Base-by-base conservation (phyloP, 2,797 vertebrate genomes). In the Urocyon cinereoargenteus region DNA sequence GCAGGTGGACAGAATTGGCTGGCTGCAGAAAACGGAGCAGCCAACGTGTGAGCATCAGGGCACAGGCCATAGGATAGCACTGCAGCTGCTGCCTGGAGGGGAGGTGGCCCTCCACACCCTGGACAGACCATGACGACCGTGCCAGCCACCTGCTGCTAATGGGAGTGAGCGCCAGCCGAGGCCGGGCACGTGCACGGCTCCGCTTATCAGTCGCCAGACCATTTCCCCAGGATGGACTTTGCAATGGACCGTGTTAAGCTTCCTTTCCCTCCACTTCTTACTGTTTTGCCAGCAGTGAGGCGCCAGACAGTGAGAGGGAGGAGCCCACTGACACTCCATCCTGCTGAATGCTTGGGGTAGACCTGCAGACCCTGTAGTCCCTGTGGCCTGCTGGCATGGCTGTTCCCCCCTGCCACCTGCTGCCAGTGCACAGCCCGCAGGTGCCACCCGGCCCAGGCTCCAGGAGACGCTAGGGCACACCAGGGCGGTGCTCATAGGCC, bases 51-150 rank as follows among this genome's bases (percentile, higher is more conserved):
- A 15, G 49, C 21, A 5, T 3, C 31, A 22, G 2, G 45, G 13
- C 15, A 8, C 0, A 0, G 64, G 9, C n/a, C 16, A 26, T 2
- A 79, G 1, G 6, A 18, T 4, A 84, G 24, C 21, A 21, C 31
- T 61, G 31, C 0, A 4, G 14, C 9, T 10, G 0, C n/a, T 0
- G 2, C 28, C 10, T 36, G 12, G 34, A 78, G 26, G 45, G 22
- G 11, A 49, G 57, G 24, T 24, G 14, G 13, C 7, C 6, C 16
- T 68, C 31, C 36, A 88, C 11, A n/a, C 28, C 61, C 3, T 3
- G 0, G 0, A 15, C 6, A 1, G 0, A 40, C n/a, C 6, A 26
- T 45, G 40, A 45, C 40, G 40, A 45, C 64, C 0, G 0, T 1
- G 8, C 66, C 19, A 64, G 75, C 4, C 16, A 21, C 22, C 59